Conservation (phyloP, 2,797 vertebrate genomes). For the Sylvilagus floridanus region DNA sequence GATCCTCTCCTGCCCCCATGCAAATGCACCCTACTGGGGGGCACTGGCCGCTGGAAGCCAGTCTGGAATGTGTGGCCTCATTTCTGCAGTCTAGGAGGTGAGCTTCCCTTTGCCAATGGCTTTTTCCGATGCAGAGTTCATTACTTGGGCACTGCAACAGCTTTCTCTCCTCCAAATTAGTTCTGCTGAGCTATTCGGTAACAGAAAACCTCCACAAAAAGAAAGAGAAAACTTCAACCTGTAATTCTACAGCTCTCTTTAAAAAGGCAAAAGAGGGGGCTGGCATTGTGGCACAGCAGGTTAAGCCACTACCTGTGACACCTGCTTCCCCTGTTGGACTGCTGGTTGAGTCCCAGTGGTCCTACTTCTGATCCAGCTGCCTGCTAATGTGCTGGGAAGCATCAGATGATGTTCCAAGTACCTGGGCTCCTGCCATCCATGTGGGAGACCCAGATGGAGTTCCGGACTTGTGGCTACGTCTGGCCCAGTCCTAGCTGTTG, state of each 20-base stretch:
- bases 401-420: too few species aligned
- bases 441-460: too few species aligned
- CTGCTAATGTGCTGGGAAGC: too few species aligned
- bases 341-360: too few species aligned
- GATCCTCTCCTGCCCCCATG: not conserved
- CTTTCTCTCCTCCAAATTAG: not conserved
- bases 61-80: not conserved
- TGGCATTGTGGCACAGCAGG: too few species aligned
- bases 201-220: not conserved
- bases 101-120: not conserved
- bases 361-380: too few species aligned
- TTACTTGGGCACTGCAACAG: not conserved
- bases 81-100: not conserved
- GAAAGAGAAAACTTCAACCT: not conserved
- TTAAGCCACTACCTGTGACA: too few species aligned
- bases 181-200: conserved; percentile 40
- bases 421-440: too few species aligned
- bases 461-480: too few species aligned
- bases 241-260: not conserved
- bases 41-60: not conserved
- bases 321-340: too few species aligned
- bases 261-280: not conserved
- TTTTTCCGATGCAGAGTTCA: not conserved
- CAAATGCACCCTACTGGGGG: not conserved
- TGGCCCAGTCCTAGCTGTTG: too few species aligned